Evolutionary conservation across 2,888 invertebrate genomes (phyloP), one percentile per base, ranked within the genome.

Genomic region (Nomada ruficornis): DNA sequence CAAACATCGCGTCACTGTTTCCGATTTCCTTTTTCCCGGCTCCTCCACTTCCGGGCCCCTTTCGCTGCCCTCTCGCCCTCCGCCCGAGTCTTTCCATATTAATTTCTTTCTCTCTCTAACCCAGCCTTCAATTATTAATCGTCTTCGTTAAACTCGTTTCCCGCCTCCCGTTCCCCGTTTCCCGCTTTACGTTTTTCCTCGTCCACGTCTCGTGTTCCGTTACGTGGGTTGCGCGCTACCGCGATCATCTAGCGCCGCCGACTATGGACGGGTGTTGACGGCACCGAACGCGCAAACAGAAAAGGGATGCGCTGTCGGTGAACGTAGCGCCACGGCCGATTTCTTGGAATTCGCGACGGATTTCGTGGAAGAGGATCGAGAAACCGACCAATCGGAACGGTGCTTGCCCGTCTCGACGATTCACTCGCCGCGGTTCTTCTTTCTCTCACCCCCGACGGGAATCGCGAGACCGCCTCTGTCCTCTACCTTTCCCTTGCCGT

Each of bases 311-410:
- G 36, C 7, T 36, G 36, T 36, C 84, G 80, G 36, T 60, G 74
- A 63, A 55, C 73, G 80, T 62, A 68, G 78, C 75, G 67, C 63
- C 79, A 62, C 65, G 44, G 67, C 57, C 71, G 67, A 84, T 86
- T 88, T 86, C 88, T 77, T 62, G 76, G 86, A 88, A 88, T 85
- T 23, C 69, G 67, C 26, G 18, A 23, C n/a, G 79, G 62, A 80
- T 88, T 88, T 88, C 88, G 83, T 83, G 77, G 88, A 88, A 88
- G 63, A 42, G 69, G 57, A 15, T 78, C 57, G 20, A 29, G 23
- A 0, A 20, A 11, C n/a, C 80, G 75, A 70, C 88, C 87, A 86
- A 86, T 86, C 63, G 63, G 59, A 68, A 10, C 57, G 47, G 62
- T 23, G 60, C 10, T 13, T 20, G 59, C 20, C 54, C 55, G 18